A percentile compares a stretch with the other conserved stretches of the same genome.
These are phyloP conservation scores for Eueremaeus valkanovi DNA, from an alignment of 2,888 invertebrate genomes.

Conservation along the genomic window DNA sequence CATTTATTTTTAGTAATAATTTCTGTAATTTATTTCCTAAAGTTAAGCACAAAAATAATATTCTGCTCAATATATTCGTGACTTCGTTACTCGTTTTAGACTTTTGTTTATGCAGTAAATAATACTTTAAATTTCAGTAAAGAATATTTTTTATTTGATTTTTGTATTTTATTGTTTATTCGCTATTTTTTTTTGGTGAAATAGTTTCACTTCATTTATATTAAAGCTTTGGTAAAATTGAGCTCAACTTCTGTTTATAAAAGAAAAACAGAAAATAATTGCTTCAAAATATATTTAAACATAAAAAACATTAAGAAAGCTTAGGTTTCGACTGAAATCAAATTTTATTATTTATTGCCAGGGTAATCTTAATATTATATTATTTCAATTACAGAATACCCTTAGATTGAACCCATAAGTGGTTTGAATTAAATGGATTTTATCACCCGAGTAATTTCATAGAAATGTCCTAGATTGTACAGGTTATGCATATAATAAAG, in stretches of 20 bases:
- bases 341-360: background rate
- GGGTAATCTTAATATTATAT: background rate
- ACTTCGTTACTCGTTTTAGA: too few species aligned
- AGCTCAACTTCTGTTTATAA: background rate
- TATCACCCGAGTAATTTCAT: too few species aligned
- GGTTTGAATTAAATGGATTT: too few species aligned
- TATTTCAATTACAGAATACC: too few species aligned
- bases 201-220: background rate
- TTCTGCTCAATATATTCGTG: too few species aligned
- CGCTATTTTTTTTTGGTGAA: background rate
- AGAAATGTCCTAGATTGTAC: too few species aligned
- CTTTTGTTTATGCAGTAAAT: background rate
- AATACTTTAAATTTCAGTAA: background rate
- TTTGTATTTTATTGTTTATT: background rate
- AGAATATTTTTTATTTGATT: too few species aligned
- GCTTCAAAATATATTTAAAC: background rate
- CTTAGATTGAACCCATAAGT: too few species aligned
- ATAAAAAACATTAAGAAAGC: too few species aligned
- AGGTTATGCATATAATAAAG: too few species aligned
- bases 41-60: background rate
- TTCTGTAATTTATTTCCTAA: background rate
- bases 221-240: background rate
- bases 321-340: background rate
- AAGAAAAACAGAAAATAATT: background rate
- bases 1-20: conserved; percentile 5